Conservation (phyloP, 92 coral and sea anemone genomes). For the Phenganax marumi region DNA sequence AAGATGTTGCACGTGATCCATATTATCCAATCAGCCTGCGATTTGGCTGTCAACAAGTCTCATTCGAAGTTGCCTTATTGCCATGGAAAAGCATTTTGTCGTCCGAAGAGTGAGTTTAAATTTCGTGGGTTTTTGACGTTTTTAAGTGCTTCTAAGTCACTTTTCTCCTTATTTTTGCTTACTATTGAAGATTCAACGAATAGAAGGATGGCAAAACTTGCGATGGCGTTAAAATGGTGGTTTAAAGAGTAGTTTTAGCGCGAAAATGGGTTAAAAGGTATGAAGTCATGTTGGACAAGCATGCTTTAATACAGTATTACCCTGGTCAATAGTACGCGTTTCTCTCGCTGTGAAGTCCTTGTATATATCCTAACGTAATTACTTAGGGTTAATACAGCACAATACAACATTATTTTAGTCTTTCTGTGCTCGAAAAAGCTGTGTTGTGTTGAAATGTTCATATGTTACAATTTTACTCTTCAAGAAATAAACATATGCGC, state of each 20-base stretch:
- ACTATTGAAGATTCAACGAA: neutral
- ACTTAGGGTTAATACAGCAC: neutral
- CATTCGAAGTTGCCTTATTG: slow-evolving; percentile 9
- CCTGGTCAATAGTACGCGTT: neutral
- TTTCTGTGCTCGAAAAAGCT: neutral
- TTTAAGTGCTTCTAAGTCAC: too few relatives aligned
- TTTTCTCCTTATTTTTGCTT: neutral
- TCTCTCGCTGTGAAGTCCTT: neutral
- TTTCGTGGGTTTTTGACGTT: too few relatives aligned
- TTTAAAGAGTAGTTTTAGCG: neutral
- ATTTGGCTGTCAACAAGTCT: slow-evolving; percentile 24
- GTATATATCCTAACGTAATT: slow-evolving; percentile 28
- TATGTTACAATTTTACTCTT: neutral
- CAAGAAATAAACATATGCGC: neutral
- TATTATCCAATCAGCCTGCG: slow-evolving; percentile 19
- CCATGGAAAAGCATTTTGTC: too few relatives aligned
- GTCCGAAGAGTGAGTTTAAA: too few relatives aligned
- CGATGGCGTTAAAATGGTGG: neutral
- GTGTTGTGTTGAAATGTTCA: neutral
- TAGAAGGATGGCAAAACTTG: neutral
- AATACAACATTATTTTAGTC: neutral
- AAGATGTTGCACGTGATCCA: slow-evolving; percentile 22
- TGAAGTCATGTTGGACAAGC: neutral
- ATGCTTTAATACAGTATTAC: neutral
- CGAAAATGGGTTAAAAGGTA: slow-evolving; percentile 3